Evolutionary conservation across 2,113 vertebrate species (phyloP).

Genomic region (Callionymus lyra): DNA sequence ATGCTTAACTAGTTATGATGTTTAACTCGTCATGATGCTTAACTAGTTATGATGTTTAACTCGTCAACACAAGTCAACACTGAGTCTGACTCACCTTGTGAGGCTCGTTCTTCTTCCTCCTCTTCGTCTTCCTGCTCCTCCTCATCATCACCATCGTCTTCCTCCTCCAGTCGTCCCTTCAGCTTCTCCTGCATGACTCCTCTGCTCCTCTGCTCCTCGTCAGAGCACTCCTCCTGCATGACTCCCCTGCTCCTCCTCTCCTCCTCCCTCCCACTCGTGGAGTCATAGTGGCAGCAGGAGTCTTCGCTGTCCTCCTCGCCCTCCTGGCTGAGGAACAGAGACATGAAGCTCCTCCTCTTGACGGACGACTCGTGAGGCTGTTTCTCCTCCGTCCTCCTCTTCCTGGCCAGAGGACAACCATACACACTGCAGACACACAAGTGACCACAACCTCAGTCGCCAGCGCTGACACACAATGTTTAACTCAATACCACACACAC

Average conservation of each 20-base stretch:
- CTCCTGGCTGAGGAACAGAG: slow-evolving; percentile 55
- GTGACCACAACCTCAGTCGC: slow-evolving; percentile 2
- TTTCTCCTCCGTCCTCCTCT: slow-evolving; percentile 91
- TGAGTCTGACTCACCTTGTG: slow-evolving; percentile 57
- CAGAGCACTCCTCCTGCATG: slow-evolving; percentile 33
- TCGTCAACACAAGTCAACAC: no score
- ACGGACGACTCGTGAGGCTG: slow-evolving; percentile 84
- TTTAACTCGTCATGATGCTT: no score
- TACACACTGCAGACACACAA: slow-evolving; percentile 74
- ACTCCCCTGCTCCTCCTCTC: slow-evolving; percentile 29
- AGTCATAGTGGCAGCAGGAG: slow-evolving; percentile 74
- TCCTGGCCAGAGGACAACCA: slow-evolving; percentile 95
- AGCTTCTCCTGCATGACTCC: slow-evolving; percentile 30
- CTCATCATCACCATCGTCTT: slow-evolving; percentile 39
- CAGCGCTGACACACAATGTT: no score
- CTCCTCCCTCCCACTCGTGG: slow-evolving; percentile 64
- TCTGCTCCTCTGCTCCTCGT: slow-evolving; percentile 40
- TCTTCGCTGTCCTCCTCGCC: slow-evolving; percentile 48
- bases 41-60: no score
- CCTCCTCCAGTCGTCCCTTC: slow-evolving; percentile 43
- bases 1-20: no score
- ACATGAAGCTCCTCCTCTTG: slow-evolving; percentile 79
- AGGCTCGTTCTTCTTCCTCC: slow-evolving; percentile 49
- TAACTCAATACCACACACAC: no score
- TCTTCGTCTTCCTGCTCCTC: slow-evolving; percentile 43